Evolutionary conservation across 2,113 vertebrate species (phyloP).

Genomic region (Saiga tatarica): DNA sequence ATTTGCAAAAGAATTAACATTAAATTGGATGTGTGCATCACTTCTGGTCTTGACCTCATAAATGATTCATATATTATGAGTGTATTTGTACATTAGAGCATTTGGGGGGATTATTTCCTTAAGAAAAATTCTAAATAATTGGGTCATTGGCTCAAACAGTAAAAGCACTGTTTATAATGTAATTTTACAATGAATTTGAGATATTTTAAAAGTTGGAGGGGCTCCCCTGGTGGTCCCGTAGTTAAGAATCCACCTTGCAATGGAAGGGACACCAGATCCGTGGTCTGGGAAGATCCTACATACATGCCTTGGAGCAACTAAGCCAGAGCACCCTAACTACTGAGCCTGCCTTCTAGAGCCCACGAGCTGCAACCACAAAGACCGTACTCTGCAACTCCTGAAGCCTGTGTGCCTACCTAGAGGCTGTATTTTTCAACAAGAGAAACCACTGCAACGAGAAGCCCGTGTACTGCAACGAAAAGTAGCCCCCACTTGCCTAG

Average conservation of each 20-base stretch:
- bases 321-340: background rate
- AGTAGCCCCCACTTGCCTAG: background rate
- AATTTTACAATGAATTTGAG: constrained; percentile 31
- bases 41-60: background rate
- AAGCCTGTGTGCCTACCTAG: background rate
- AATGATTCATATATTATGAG: background rate
- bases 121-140: background rate
- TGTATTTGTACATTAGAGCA: background rate
- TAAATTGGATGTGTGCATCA: background rate
- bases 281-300: background rate
- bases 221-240: background rate
- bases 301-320: background rate
- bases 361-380: background rate
- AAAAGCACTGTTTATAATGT: background rate
- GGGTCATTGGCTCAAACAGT: background rate
- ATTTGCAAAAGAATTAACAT: background rate
- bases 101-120: background rate
- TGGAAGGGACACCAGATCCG: background rate
- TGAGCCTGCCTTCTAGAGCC: background rate
- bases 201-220: background rate
- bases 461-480: accelerated
- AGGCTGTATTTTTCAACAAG: background rate
- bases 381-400: background rate
- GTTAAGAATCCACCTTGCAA: background rate
- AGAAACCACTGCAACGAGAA: background rate